A percentile compares a stretch with the other conserved stretches of the same genome.
Conservation (phyloP, 2,888 invertebrate species). For the Reticulitermes lucifugus region DNA sequence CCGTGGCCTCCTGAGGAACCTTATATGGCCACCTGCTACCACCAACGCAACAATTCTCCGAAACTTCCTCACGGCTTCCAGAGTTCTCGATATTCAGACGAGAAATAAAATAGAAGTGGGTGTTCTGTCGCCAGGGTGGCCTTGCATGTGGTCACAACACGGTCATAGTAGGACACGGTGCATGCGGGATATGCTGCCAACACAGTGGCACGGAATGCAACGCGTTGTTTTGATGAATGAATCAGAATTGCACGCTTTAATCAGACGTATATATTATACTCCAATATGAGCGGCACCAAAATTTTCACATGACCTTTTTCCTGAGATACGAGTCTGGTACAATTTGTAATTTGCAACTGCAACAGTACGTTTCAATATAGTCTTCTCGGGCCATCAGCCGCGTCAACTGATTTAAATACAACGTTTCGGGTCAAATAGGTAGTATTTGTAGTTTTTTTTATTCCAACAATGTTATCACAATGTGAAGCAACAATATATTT, state of each 20-base stretch:
- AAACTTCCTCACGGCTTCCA: not conserved
- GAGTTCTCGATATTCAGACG: too few relatives aligned
- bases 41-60: not conserved
- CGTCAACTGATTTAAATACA: too few relatives aligned
- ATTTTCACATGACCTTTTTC: too few relatives aligned
- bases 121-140: not conserved
- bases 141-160: slow-evolving; percentile 33
- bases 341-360: too few relatives aligned
- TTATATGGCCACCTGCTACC: not conserved
- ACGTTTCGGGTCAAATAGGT: too few relatives aligned
- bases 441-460: too few relatives aligned
- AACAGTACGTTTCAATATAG: too few relatives aligned
- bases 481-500: too few relatives aligned
- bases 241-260: not conserved
- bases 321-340: too few relatives aligned
- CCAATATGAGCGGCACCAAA: not conserved
- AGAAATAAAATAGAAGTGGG: not conserved
- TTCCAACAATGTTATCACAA: too few relatives aligned
- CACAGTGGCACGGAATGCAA: not conserved
- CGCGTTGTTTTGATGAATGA: not conserved
- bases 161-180: not conserved
- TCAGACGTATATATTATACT: not conserved
- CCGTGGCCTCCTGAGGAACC: not conserved
- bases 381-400: too few relatives aligned
- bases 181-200: not conserved